Percentiles rank a stretch among this genome's conserved stretches.
Evolutionary conservation across 2,888 invertebrate species (phyloP).

Genomic region (Chloroclystis v-ata): DNA sequence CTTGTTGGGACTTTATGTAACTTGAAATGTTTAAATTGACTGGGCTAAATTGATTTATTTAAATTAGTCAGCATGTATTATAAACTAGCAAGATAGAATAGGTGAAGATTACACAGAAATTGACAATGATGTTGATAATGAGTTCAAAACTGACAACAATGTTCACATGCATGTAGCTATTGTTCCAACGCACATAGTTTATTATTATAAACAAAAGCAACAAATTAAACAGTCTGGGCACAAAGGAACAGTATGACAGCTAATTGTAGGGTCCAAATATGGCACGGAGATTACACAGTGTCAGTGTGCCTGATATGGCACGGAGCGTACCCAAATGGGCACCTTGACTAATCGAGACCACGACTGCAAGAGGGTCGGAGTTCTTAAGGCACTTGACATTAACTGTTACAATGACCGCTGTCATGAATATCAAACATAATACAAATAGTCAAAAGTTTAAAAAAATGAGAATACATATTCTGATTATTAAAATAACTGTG

Average conservation of each 20-base stretch:
- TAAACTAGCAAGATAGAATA: too few species aligned
- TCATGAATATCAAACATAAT: conserved; percentile 21
- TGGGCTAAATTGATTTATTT: too few species aligned
- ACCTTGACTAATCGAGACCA: conserved; percentile 68
- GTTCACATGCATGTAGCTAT: conserved; percentile 2
- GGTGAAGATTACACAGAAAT: too few species aligned
- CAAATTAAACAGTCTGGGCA: conserved; percentile 37
- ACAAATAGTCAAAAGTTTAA: not conserved
- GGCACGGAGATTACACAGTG: conserved; percentile 62
- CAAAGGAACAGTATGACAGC: conserved; percentile 62
- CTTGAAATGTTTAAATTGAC: too few species aligned
- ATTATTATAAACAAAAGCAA: conserved; percentile 30
- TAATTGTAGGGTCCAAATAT: conserved; percentile 64
- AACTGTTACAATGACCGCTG: conserved; percentile 35
- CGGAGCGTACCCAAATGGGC: conserved; percentile 50
- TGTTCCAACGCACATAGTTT: conserved; percentile 19
- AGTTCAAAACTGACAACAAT: not conserved
- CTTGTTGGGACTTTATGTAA: too few species aligned
- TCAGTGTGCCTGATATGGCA: conserved; percentile 53
- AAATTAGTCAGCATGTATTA: too few species aligned
- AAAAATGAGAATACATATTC: not conserved
- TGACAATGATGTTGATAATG: not conserved
- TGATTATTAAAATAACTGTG: too few species aligned
- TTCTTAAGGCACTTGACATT: conserved; percentile 38
- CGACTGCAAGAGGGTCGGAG: conserved; percentile 48